Percentiles rank a stretch among this genome's conserved stretches.
These are phyloP conservation scores for Rhingia rostrata DNA, from an alignment of 2,888 invertebrate species.

Conservation along the genomic window DNA sequence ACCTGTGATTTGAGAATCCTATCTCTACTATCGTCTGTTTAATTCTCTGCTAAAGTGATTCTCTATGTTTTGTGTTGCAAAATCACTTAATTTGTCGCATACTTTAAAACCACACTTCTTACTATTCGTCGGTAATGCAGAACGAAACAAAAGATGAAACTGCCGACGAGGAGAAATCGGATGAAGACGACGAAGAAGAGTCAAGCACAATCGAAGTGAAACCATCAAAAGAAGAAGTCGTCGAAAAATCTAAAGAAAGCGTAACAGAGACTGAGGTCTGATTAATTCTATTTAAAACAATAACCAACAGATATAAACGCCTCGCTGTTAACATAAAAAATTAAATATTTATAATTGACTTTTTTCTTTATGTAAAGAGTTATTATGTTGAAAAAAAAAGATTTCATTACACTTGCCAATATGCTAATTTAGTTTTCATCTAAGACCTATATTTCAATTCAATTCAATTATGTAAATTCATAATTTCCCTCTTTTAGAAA, in stretches of 20 bases:
- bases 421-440: constrained; percentile 15
- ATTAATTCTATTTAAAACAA: not conserved
- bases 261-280: constrained; percentile 48
- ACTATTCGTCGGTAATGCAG: constrained; percentile 27
- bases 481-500: constrained; percentile 59
- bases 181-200: constrained; percentile 40
- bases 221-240: constrained; percentile 35
- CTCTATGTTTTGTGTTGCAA: not conserved
- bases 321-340: constrained; percentile 19
- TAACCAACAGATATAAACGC: constrained; percentile 18
- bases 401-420: constrained; percentile 2
- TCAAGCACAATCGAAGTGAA: constrained; percentile 8
- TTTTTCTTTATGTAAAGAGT: not conserved
- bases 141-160: constrained; percentile 15
- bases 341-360: not conserved
- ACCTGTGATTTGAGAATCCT: no score
- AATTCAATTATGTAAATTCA: not conserved
- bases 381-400: not conserved
- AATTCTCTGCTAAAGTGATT: not conserved
- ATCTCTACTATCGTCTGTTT: no score
- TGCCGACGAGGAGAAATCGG: constrained; percentile 32
- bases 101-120: constrained; percentile 18
- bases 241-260: constrained; percentile 37
- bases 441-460: not conserved
- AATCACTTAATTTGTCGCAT: not conserved